These are phyloP conservation scores for Marisa cornuarietis DNA, from an alignment of 1,140 invertebrate species.

Conservation along the genomic window DNA sequence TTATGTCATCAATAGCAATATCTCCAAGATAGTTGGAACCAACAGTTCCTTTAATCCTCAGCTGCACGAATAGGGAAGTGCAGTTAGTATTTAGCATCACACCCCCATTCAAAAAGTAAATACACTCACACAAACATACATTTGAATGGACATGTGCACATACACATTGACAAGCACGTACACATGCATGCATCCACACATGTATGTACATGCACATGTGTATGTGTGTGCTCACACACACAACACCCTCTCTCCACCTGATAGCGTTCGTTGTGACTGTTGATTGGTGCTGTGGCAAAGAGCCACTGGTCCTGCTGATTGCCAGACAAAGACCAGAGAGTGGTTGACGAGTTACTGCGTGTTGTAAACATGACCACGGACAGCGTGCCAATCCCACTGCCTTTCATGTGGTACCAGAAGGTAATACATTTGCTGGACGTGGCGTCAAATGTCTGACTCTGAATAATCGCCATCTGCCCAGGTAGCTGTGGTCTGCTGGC, in stretches of 20 bases:
- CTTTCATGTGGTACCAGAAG: constrained; percentile 83
- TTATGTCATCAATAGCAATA: constrained; percentile 63
- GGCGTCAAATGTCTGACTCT: constrained; percentile 48
- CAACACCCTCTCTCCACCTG: constrained; percentile 7
- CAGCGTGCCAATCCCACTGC: constrained; percentile 50
- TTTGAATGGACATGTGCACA: background rate
- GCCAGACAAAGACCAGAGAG: constrained; percentile 45
- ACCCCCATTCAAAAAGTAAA: too few species aligned
- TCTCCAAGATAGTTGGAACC: constrained; percentile 49
- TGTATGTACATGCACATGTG: background rate
- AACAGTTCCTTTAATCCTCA: constrained; percentile 26
- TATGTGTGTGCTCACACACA: background rate
- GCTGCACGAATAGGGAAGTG: background rate
- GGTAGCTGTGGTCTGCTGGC: constrained; percentile 27
- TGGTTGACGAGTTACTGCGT: constrained; percentile 17
- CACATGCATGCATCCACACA: too few species aligned
- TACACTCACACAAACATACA: background rate
- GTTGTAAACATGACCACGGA: constrained; percentile 42
- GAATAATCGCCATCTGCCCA: constrained; percentile 53
- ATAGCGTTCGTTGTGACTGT: background rate
- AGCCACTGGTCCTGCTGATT: constrained; percentile 52
- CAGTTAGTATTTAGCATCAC: background rate
- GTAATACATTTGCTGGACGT: constrained; percentile 47
- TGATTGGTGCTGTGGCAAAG: constrained; percentile 39
- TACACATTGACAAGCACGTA: background rate